Percentiles rank a stretch among this genome's conserved stretches.
Conservation (phyloP, 2,888 invertebrate species). For the Apoda limacodes region DNA sequence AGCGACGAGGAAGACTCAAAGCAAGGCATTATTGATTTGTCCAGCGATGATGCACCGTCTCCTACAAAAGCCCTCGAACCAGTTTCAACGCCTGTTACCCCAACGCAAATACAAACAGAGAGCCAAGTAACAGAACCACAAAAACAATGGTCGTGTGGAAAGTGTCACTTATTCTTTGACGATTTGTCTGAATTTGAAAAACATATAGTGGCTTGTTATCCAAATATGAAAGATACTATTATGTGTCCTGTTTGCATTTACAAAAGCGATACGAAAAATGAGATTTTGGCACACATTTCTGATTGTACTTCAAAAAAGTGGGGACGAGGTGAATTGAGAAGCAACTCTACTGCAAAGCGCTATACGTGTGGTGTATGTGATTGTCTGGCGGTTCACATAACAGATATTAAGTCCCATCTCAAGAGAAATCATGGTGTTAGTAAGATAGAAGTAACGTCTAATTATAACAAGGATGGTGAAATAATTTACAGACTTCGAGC, state of each 20-base stretch:
- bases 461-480: too few species aligned
- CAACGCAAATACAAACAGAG: slow-evolving; percentile 7
- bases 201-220: background rate
- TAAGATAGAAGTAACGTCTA: background rate
- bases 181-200: background rate
- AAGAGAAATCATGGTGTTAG: background rate
- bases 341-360: background rate
- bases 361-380: background rate
- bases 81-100: slow-evolving; percentile 1
- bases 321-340: background rate
- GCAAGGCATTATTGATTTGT: slow-evolving; percentile 27
- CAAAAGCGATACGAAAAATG: background rate
- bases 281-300: background rate
- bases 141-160: slow-evolving; percentile 32
- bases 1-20: slow-evolving; percentile 46
- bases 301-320: background rate
- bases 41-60: slow-evolving; percentile 25
- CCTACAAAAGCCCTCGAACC: slow-evolving; percentile 1
- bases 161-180: slow-evolving; percentile 22
- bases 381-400: background rate
- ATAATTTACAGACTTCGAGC: slow-evolving; percentile 3
- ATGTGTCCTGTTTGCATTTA: background rate
- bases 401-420: background rate
- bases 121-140: background rate
- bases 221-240: background rate